These are phyloP conservation scores for Probaryconus sp. DNA, from an alignment of 1,140 invertebrate species.

Conservation along the genomic window DNA sequence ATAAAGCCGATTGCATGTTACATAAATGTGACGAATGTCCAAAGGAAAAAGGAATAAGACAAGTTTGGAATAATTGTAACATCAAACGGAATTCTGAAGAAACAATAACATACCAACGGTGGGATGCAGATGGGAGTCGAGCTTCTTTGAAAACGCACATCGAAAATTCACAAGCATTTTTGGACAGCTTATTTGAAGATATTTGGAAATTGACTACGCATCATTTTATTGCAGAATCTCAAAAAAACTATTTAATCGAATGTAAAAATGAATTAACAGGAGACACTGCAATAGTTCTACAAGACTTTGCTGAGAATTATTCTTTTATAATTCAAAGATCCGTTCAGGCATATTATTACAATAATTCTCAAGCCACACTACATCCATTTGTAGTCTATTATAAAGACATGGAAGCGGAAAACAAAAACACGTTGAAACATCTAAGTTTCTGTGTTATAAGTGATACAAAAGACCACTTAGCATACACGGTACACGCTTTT, in stretches of 20 bases:
- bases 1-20: constrained; percentile 22
- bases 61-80: constrained; percentile 1
- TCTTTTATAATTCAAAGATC: constrained; percentile 64
- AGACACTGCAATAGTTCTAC: constrained; percentile 27
- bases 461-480: constrained; percentile 30
- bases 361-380: constrained; percentile 57
- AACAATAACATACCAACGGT: background rate
- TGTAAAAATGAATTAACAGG: constrained; percentile 34
- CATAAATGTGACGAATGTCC: constrained; percentile 24
- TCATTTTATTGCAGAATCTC: constrained; percentile 24
- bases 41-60: background rate
- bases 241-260: constrained; percentile 38
- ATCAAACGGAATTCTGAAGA: background rate
- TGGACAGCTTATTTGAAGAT: constrained; percentile 13
- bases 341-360: constrained; percentile 63
- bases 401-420: constrained; percentile 6
- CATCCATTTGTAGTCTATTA: constrained; percentile 60
- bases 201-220: constrained; percentile 14
- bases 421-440: constrained; percentile 17
- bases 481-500: constrained; percentile 30
- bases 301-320: constrained; percentile 68
- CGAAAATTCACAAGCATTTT: background rate
- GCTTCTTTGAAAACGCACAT: constrained; percentile 7
- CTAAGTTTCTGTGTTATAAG: constrained; percentile 28
- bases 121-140: constrained; percentile 5